Evolutionary conservation across 2,888 invertebrate species (phyloP), one percentile per base, ranked within the genome.

Genomic region (Leucania comma): DNA sequence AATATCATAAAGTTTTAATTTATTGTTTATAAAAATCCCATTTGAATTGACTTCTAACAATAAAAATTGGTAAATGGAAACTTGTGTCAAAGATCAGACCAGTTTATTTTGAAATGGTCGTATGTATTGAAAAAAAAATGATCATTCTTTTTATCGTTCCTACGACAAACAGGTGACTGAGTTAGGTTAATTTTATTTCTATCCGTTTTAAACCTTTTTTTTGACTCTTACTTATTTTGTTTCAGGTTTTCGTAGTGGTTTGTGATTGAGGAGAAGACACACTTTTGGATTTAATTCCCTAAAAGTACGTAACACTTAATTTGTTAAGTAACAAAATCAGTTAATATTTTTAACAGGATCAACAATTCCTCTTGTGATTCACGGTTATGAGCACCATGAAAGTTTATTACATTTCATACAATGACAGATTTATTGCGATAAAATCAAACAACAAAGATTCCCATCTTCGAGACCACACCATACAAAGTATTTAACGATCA

Each of bases 391-490:
- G 10, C 17, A 12, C 24, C 58, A 48, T 26, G 54, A 63, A 54
- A 51, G 3, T 51, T 32, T 42, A 50, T 53, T 26, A 64, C 56
- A 54, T 62, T 81, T 64, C 35, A 57, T 46, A 61, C 26, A 68
- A 53, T 56, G 60, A 62, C 51, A 72, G 50, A 63, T 68, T 62
- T 68, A 76, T 32, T 50, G 51, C 51, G 65, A 72, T 83, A 48
- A 70, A 74, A 83, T 79, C 61, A 58, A 70, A 65, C 59, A 73
- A 62, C 67, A 54, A 67, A 74, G 80, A 79, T 67, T 65, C 54
- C 51, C 50, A 80, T 70, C 68, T 69, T 67, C 17, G 17, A 80
- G 80, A 70, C 80, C 69, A 74, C 80, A 80, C 80, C 67, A 59
- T 35, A 67, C 68, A 64, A 82, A 74, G 59, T 53, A 65, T 64